phyloP scores from a whole-genome alignment of 2,888 invertebrate species.

The Ormyrus rosae region DNA sequence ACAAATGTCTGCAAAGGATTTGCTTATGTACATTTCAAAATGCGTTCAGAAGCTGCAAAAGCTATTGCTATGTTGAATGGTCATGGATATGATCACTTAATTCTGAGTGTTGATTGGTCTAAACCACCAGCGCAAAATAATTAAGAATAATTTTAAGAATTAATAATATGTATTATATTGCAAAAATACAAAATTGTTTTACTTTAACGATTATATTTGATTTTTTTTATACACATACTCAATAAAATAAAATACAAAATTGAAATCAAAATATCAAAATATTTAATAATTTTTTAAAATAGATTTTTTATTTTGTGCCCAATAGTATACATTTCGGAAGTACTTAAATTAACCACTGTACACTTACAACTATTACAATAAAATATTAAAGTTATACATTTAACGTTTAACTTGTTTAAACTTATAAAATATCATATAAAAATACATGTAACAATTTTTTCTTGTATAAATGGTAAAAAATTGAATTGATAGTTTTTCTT shows the following conservation, averaged over 20 bases:
- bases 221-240: slow-evolving; percentile 10
- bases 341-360: slow-evolving; percentile 26
- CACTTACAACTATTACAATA: slow-evolving; percentile 3
- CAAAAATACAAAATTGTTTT: slow-evolving; percentile 18
- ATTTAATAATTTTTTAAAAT: slow-evolving; percentile 9
- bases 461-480: slow-evolving; percentile 46
- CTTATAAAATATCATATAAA: slow-evolving; percentile 36
- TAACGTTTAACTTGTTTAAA: slow-evolving; percentile 3
- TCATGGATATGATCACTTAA: slow-evolving; percentile 98
- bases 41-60: slow-evolving; percentile 91
- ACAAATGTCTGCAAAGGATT: slow-evolving; percentile 96
- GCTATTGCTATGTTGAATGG: slow-evolving; percentile 94
- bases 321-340: slow-evolving; percentile 27
- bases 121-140: slow-evolving; percentile 82
- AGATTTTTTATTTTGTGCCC: slow-evolving; percentile 42
- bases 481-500: slow-evolving; percentile 21
- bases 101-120: slow-evolving; percentile 99
- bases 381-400: slow-evolving; percentile 21
- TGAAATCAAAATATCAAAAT: not conserved
- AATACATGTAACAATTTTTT: slow-evolving; percentile 29
- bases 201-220: not conserved
- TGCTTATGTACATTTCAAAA: slow-evolving; percentile 98
- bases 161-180: slow-evolving; percentile 18
- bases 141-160: slow-evolving; percentile 49
- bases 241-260: not conserved